phyloP scores from a whole-genome alignment of 2,113 vertebrate genomes.

The Nymphicus hollandicus region DNA sequence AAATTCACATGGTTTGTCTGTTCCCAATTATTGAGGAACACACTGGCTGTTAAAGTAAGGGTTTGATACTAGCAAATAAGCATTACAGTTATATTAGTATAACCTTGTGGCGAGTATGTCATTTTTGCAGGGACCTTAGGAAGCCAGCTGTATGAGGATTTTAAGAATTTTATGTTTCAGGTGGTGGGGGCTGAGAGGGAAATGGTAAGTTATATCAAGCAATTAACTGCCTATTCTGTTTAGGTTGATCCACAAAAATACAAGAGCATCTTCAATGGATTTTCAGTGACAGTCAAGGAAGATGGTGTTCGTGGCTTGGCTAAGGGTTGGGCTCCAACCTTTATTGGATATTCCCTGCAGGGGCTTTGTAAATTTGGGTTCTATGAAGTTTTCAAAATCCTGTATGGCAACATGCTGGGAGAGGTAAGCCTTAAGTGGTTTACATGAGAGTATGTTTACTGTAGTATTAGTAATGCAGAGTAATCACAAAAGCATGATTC shows the following conservation, averaged over 20 bases:
- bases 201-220: background rate
- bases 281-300: conserved; percentile 88
- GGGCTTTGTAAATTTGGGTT: conserved; percentile 99
- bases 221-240: background rate
- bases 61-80: background rate
- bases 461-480: background rate
- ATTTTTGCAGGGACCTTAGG: background rate
- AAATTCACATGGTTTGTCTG: background rate
- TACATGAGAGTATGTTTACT: background rate
- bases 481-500: background rate
- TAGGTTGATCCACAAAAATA: conserved; percentile 95
- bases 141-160: background rate
- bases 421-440: conserved; percentile 79
- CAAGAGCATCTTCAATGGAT: conserved; percentile 94
- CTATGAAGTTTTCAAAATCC: conserved; percentile 96
- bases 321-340: conserved; percentile 98
- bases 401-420: conserved; percentile 90
- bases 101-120: background rate
- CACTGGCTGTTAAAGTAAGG: background rate
- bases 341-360: conserved; percentile 97
- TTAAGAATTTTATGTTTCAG: background rate
- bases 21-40: background rate
- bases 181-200: background rate
- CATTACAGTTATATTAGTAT: background rate
- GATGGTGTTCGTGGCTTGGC: conserved; percentile 93